phyloP scores from a whole-genome alignment of 2,888 invertebrate species.

The Drosophila cracens region DNA sequence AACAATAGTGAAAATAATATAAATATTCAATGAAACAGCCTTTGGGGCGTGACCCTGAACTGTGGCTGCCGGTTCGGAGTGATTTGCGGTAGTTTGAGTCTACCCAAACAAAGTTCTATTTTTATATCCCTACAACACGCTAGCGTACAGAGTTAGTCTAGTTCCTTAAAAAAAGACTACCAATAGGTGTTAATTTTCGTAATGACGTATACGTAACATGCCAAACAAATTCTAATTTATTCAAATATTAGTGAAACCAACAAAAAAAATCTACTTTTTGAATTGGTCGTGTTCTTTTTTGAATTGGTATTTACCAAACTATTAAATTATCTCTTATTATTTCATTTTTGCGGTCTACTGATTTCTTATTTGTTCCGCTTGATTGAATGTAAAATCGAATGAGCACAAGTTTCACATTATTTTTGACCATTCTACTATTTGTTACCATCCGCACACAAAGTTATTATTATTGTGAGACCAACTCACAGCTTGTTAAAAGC shows the following conservation, averaged over 20 bases:
- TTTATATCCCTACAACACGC: conserved; percentile 33
- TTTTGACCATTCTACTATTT: conserved; percentile 23
- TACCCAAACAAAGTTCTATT: conserved; percentile 35
- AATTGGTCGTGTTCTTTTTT: neutral
- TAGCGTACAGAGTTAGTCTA: conserved; percentile 23
- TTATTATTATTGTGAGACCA: conserved; percentile 10
- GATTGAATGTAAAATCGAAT: conserved; percentile 23
- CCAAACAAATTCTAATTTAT: conserved; percentile 24
- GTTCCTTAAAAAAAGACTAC: conserved; percentile 15
- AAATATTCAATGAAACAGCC: conserved; percentile 49
- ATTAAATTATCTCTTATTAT: neutral
- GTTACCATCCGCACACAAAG: conserved; percentile 6
- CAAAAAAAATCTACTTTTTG: neutral
- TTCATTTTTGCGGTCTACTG: conserved; percentile 26
- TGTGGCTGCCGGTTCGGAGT: conserved; percentile 15
- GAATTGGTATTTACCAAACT: conserved; percentile 18
- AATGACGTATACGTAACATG: conserved; percentile 59
- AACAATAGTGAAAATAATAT: conserved; percentile 46
- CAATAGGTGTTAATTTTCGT: conserved; percentile 60
- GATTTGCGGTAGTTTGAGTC: conserved; percentile 13
- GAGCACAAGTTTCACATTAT: conserved; percentile 9
- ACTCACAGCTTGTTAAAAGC: conserved; percentile 21
- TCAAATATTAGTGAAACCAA: conserved; percentile 13
- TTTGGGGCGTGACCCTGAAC: conserved; percentile 48
- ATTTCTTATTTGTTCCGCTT: conserved; percentile 13